Percentiles rank a stretch among this genome's conserved stretches.
phyloP scores from a whole-genome alignment of 2,888 invertebrate species.

The Choreutis nemorana region DNA sequence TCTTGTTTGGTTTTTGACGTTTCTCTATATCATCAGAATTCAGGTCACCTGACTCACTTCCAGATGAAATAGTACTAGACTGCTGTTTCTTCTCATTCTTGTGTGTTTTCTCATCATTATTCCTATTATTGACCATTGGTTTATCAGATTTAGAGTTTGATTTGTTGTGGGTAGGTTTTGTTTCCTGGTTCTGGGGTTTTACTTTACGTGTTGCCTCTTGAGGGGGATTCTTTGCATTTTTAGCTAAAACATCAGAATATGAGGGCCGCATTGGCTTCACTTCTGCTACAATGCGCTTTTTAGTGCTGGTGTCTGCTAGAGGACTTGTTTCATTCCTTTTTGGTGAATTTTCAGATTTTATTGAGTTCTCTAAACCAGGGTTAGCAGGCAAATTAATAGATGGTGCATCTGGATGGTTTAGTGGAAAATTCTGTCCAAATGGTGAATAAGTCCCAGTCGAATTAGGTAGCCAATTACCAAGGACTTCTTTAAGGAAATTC shows the following conservation, averaged over 20 bases:
- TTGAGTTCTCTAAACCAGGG: constrained; percentile 29
- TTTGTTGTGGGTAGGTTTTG: constrained; percentile 40
- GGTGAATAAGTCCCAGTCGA: constrained; percentile 78
- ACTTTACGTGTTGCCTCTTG: constrained; percentile 56
- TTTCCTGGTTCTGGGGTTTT: constrained; percentile 45
- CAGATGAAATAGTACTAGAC: constrained; percentile 44
- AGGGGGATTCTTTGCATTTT: constrained; percentile 64
- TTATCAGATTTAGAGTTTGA: constrained; percentile 44
- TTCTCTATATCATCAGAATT: constrained; percentile 50
- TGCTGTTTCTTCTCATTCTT: constrained; percentile 45
- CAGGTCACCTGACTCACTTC: constrained; percentile 58
- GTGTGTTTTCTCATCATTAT: constrained; percentile 38
- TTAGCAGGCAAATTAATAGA: constrained; percentile 34
- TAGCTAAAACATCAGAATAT: constrained; percentile 84
- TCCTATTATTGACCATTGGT: constrained; percentile 24
- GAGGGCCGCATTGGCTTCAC: constrained; percentile 88
- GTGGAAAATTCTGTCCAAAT: constrained; percentile 70
- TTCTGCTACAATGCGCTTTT: constrained; percentile 82
- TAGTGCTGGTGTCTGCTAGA: constrained; percentile 61
- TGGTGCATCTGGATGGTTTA: constrained; percentile 56
- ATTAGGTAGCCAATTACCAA: constrained; percentile 77
- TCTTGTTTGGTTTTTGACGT: constrained; percentile 39
- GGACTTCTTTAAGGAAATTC: constrained; percentile 73
- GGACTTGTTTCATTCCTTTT: constrained; percentile 53
- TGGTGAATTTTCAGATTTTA: constrained; percentile 41